phyloP scores from a whole-genome alignment of 1,140 invertebrate species.

The Drosophila leontia region DNA sequence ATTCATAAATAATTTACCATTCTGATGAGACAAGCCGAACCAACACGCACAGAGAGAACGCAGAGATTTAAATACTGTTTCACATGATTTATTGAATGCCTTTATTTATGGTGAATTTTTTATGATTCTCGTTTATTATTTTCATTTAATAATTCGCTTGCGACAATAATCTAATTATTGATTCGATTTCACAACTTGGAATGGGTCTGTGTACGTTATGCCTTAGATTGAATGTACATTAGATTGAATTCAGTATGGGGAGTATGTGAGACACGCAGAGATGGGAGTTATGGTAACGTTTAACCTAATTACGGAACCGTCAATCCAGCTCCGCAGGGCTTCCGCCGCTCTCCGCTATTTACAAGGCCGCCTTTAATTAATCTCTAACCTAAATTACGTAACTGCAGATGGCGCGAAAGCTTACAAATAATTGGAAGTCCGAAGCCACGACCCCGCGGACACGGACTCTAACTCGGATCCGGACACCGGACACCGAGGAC shows the following conservation, averaged over 20 bases:
- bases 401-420: conserved; percentile 76
- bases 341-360: conserved; percentile 51
- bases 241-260: conserved; percentile 39
- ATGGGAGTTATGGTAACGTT: conserved; percentile 52
- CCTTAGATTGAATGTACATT: conserved; percentile 49
- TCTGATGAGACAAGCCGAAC: conserved; percentile 6
- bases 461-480: not conserved
- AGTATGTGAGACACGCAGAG: conserved; percentile 51
- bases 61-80: conserved; percentile 45
- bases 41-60: conserved; percentile 9
- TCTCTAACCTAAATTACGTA: conserved; percentile 81
- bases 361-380: conserved; percentile 78
- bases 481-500: conserved; percentile 3
- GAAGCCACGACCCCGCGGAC: conserved; percentile 17
- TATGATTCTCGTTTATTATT: conserved; percentile 45
- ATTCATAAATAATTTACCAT: conserved; percentile 41
- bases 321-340: conserved; percentile 21
- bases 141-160: conserved; percentile 46
- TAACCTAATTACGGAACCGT: conserved; percentile 74
- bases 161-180: conserved; percentile 81
- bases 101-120: conserved; percentile 47
- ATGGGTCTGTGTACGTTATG: conserved; percentile 29
- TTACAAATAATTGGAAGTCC: conserved; percentile 79
- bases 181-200: conserved; percentile 77
- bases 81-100: conserved; percentile 53